These are phyloP conservation scores for Zygothrica quintamaculata DNA, from an alignment of 2,888 invertebrate species.

Conservation along the genomic window DNA sequence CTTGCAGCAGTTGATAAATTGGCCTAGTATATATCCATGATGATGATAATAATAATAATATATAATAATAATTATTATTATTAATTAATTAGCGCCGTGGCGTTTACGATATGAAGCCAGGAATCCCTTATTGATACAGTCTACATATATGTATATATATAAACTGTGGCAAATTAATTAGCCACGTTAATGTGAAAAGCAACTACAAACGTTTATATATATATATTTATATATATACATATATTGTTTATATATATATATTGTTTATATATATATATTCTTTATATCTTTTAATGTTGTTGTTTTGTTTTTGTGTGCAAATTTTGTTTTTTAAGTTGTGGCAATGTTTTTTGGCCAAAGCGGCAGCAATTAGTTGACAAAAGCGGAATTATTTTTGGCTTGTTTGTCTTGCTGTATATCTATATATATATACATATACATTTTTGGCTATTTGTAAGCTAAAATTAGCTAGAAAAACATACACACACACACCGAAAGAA, in stretches of 20 bases:
- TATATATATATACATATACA: conserved; percentile 23
- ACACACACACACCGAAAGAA: conserved; percentile 27
- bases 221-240: neutral
- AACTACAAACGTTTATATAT: neutral
- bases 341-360: conserved; percentile 29
- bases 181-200: conserved; percentile 27
- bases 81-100: conserved; percentile 50
- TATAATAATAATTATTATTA: conserved; percentile 32
- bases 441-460: conserved; percentile 28
- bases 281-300: too few species aligned
- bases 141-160: conserved; percentile 18
- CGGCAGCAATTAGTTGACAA: conserved; percentile 40
- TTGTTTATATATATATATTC: neutral
- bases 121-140: conserved; percentile 28
- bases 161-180: conserved; percentile 48
- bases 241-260: neutral
- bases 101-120: conserved; percentile 24
- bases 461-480: conserved; percentile 55
- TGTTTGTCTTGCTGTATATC: conserved; percentile 46
- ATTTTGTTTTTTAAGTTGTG: neutral
- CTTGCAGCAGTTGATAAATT: conserved; percentile 39
- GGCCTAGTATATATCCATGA: conserved; percentile 21
- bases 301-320: conserved; percentile 39
- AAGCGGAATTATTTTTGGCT: conserved; percentile 47
- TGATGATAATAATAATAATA: conserved; percentile 15